Conservation (phyloP, 2,797 vertebrate species). For the Alfaro cultratus region DNA sequence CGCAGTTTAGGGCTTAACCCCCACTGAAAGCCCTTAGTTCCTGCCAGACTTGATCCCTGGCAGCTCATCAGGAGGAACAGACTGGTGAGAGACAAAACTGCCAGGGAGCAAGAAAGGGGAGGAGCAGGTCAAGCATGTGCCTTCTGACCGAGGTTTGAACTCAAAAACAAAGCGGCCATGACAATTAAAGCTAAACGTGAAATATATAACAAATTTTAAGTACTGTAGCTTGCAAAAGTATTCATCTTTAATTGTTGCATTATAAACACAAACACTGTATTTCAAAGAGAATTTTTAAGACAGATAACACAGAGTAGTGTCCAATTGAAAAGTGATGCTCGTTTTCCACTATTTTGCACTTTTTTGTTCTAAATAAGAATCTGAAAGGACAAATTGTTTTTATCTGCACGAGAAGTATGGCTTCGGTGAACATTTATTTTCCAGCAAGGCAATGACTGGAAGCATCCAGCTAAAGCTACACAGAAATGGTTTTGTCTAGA, state of each 20-base stretch:
- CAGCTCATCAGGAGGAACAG: constrained; percentile 66
- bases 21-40: constrained; percentile 18
- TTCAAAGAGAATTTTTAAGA: not conserved
- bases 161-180: constrained; percentile 24
- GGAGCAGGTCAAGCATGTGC: constrained; percentile 58
- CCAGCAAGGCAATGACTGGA: not conserved
- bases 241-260: not conserved
- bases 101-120: constrained; percentile 50
- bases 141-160: constrained; percentile 73
- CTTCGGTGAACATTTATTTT: not conserved
- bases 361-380: not conserved
- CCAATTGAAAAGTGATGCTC: not conserved
- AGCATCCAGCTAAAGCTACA: not conserved
- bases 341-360: not conserved
- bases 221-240: not conserved
- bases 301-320: not conserved
- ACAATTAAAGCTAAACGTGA: constrained; percentile 17
- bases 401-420: not conserved
- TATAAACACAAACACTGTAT: not conserved
- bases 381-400: not conserved
- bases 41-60: constrained; percentile 50
- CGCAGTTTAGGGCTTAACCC: constrained; percentile 9
- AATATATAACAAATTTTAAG: constrained; percentile 17
- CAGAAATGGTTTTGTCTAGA: not conserved
- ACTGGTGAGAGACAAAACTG: constrained; percentile 63